Base-by-base conservation (phyloP, 2,113 vertebrate genomes). In the Paratilapia polleni region DNA sequence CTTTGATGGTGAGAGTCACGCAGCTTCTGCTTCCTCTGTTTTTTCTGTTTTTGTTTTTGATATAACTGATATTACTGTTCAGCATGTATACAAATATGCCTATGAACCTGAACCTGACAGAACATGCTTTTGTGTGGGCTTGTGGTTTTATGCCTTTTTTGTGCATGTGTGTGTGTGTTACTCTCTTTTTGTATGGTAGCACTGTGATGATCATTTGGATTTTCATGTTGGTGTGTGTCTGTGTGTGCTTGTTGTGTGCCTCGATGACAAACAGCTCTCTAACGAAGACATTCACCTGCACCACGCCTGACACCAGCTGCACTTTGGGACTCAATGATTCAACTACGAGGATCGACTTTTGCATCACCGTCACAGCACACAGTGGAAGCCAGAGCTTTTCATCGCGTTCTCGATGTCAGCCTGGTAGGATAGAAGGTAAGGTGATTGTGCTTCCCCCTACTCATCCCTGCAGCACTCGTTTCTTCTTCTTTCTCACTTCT, bases 401-500 rank as follows among this genome's bases (percentile, higher is more conserved):
- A 3, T 95, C 93, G 6, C 0, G 3, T 1, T 66, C 2, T 3
- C 89, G 80, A 17, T 95, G 90, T 81, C 93, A 95, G 81, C 7
- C 31, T 1, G 94, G 94, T 2, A 85, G 83, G 28, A 78, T 4
- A 43, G 89, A 92, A 87, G 89, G 95, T 95, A 70, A 73, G 75
- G 20, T 1, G 6, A 8, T 78, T 26, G 3, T 56, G 9, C 15
- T 63, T 62, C 79, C 28, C 28, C 22, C 12, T 12, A 6, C 28
- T 15, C n/a, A 13, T 31, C 24, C 66, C 7, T 9, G 2, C 38
- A 14, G 61, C 41, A 10, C 75, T 54, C 10, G 2, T 75, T 2
- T n/a, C 17, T 34, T 19, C 1, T 14, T 58, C n/a, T 62, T 20
- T 22, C 36, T 63, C 43, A 38, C 38, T 56, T 49, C 75, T 31